Evolutionary conservation across 2,888 invertebrate genomes (phyloP).

Genomic region (Agrotis segetum): DNA sequence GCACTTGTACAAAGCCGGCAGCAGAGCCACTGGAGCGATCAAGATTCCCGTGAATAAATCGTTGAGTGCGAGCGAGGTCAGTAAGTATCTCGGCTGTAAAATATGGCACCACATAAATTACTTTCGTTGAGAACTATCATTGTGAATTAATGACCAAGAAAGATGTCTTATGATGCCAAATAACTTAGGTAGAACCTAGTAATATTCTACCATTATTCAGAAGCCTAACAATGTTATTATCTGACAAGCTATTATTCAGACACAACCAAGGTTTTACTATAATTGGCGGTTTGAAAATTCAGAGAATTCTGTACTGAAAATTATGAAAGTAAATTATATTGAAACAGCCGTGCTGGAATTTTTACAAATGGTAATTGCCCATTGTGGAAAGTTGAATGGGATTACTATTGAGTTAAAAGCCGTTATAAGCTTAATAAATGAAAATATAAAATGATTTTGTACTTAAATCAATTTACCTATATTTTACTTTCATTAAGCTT

Average conservation of each 20-base stretch:
- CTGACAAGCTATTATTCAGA: conserved; percentile 44
- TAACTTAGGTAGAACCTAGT: conserved; percentile 51
- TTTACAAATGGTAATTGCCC: conserved; percentile 13
- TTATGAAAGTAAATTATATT: conserved; percentile 22
- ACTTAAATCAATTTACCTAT: neutral
- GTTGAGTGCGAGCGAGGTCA: conserved; percentile 96
- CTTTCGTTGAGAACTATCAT: conserved; percentile 54
- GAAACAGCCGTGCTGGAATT: conserved; percentile 11
- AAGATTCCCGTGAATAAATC: conserved; percentile 96
- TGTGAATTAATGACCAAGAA: conserved; percentile 60
- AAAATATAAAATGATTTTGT: neutral
- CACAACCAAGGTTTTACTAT: conserved; percentile 34
- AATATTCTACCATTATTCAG: conserved; percentile 51
- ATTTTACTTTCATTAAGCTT: neutral
- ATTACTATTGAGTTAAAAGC: conserved; percentile 1
- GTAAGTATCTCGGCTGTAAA: conserved; percentile 95
- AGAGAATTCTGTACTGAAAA: conserved; percentile 17
- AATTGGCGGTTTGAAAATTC: conserved; percentile 29
- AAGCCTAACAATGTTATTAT: conserved; percentile 43
- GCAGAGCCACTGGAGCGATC: conserved; percentile 96
- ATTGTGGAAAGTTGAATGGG: neutral
- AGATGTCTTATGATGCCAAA: conserved; percentile 55
- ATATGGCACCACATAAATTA: conserved; percentile 61
- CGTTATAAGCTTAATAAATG: neutral
- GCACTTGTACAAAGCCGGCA: conserved; percentile 96